phyloP scores from a whole-genome alignment of 1,140 invertebrate genomes.

The Drosophila melanica region DNA sequence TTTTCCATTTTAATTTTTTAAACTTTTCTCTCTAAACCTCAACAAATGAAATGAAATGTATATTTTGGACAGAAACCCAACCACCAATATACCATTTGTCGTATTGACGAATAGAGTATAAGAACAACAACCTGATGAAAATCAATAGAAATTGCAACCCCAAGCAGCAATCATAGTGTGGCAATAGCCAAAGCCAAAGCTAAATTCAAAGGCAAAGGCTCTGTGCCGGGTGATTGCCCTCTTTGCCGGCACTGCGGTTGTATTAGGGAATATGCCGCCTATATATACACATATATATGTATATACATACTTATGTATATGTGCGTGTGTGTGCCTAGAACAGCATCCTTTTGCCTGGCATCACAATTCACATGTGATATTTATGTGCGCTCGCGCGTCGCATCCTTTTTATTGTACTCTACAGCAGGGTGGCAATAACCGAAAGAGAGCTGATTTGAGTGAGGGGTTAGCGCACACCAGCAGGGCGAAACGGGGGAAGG shows the following conservation, averaged over 20 bases:
- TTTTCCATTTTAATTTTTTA: too few relatives aligned
- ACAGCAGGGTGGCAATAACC: slow-evolving; percentile 19
- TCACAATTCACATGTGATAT: slow-evolving; percentile 50
- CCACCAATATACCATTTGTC: too few relatives aligned
- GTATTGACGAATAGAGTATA: background rate
- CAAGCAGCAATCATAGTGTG: slow-evolving; percentile 52
- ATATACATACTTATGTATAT: slow-evolving; percentile 15
- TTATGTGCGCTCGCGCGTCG: slow-evolving; percentile 77
- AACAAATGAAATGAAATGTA: too few relatives aligned
- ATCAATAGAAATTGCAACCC: slow-evolving; percentile 81
- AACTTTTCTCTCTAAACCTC: too few relatives aligned
- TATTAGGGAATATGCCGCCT: slow-evolving; percentile 50
- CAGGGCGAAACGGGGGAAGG: background rate
- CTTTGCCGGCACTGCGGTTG: slow-evolving; percentile 72
- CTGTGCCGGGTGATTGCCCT: slow-evolving; percentile 74
- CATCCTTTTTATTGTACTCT: slow-evolving; percentile 74
- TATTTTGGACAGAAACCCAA: too few relatives aligned
- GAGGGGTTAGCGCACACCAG: background rate
- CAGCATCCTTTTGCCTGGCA: slow-evolving; percentile 32
- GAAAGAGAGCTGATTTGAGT: background rate
- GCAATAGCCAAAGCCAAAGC: slow-evolving; percentile 5
- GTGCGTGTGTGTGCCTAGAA: slow-evolving; percentile 35
- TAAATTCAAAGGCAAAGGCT: slow-evolving; percentile 33
- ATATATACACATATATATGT: slow-evolving; percentile 19
- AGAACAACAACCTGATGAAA: slow-evolving; percentile 57